These are phyloP conservation scores for Aulostomus chinensis DNA, from an alignment of 2,797 vertebrate species.

Conservation along the genomic window DNA sequence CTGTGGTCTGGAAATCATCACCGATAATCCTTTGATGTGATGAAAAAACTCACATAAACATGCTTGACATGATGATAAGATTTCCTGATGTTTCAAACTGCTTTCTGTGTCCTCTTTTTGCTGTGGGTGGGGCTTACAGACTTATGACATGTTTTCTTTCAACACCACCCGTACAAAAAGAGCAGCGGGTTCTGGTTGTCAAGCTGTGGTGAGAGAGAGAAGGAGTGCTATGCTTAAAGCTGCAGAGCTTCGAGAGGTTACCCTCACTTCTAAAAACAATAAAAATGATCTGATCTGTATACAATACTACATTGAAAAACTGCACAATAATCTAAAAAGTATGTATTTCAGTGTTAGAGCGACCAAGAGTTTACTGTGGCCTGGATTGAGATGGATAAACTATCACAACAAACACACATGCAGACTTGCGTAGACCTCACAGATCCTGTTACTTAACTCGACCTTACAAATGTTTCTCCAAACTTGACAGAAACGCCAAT, in stretches of 20 bases:
- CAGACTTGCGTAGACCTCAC: no score
- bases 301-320: background rate
- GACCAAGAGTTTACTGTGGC: no score
- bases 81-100: background rate
- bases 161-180: background rate
- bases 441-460: no score
- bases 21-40: background rate
- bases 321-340: no score
- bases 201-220: background rate
- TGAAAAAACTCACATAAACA: background rate
- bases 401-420: no score
- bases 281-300: no score
- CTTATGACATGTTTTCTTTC: background rate
- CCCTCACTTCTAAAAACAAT: no score
- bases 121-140: background rate
- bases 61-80: background rate
- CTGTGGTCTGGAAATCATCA: background rate
- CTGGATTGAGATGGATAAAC: no score
- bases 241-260: background rate
- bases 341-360: no score
- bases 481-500: background rate
- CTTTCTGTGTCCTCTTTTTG: background rate
- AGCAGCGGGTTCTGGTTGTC: slow-evolving; percentile 1
- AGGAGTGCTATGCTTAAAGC: background rate
- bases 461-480: no score